Conservation (phyloP, 2,113 vertebrate genomes). For the Nothocercus julius region DNA sequence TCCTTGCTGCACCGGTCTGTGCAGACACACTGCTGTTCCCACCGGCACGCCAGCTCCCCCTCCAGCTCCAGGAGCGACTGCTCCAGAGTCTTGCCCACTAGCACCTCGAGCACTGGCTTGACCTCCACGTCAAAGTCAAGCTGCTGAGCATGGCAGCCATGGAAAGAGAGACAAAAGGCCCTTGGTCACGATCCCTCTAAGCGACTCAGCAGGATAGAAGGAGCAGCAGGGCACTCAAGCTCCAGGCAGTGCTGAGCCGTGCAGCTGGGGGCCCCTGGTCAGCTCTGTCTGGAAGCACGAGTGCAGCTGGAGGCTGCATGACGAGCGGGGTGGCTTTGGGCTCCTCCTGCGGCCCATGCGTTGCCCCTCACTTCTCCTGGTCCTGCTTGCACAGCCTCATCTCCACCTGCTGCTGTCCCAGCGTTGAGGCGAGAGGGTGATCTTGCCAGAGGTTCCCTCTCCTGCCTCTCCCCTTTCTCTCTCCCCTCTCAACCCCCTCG, state of each 20-base stretch:
- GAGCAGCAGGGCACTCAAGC: not conserved
- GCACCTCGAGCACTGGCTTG: constrained; percentile 86
- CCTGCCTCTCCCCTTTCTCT: constrained; percentile 82
- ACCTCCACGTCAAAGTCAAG: constrained; percentile 95
- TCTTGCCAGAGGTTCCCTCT: constrained; percentile 82
- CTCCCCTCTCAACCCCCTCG: constrained; percentile 52
- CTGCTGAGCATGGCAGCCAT: constrained; percentile 77
- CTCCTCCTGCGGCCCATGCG: not conserved
- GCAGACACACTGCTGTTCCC: constrained; percentile 77
- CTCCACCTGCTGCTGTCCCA: constrained; percentile 81
- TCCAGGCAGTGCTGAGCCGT: not conserved
- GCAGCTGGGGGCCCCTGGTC: not conserved
- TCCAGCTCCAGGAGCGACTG: constrained; percentile 92
- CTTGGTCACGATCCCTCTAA: not conserved
- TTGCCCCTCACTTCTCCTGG: constrained; percentile 81
- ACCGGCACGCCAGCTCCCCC: constrained; percentile 88
- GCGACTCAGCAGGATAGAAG: not conserved
- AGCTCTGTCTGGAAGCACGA: not conserved
- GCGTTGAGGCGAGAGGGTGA: constrained; percentile 82
- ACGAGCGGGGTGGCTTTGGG: not conserved
- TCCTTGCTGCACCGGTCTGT: constrained; percentile 82
- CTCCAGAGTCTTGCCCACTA: constrained; percentile 92
- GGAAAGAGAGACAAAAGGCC: not conserved
- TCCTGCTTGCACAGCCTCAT: constrained; percentile 81
- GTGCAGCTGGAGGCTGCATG: not conserved